These are phyloP conservation scores for Antigone vipio DNA, from an alignment of 2,113 vertebrate species.

Conservation along the genomic window DNA sequence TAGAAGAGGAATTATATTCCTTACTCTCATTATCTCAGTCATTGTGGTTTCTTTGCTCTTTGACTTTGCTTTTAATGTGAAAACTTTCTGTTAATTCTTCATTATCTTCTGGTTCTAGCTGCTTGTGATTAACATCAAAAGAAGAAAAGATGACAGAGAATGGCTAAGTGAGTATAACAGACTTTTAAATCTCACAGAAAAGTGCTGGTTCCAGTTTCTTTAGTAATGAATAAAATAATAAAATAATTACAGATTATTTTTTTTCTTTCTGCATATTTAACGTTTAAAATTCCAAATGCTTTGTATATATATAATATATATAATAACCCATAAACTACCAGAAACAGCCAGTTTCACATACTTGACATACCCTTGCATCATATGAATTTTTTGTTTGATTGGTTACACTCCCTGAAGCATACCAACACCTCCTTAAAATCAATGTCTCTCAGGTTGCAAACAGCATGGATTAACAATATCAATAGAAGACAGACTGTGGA, in stretches of 20 bases:
- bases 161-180: background rate
- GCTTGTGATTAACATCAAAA: constrained; percentile 29
- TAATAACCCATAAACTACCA: background rate
- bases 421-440: background rate
- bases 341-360: background rate
- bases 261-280: background rate
- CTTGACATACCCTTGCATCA: background rate
- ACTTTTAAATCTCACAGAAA: background rate
- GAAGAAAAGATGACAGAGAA: constrained; percentile 18
- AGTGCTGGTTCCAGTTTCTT: background rate
- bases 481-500: background rate
- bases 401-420: background rate
- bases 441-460: background rate
- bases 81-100: constrained; percentile 1
- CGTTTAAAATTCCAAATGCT: background rate
- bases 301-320: background rate
- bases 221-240: background rate
- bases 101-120: constrained; percentile 1
- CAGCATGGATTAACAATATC: background rate
- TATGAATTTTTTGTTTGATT: background rate
- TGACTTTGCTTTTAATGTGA: background rate
- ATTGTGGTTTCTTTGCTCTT: background rate
- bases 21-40: background rate
- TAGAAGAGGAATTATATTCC: background rate
- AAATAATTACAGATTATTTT: background rate